A percentile compares a stretch with the other conserved stretches of the same genome.
Conservation (phyloP, 2,113 vertebrate species). For the Podocnemis expansa region DNA sequence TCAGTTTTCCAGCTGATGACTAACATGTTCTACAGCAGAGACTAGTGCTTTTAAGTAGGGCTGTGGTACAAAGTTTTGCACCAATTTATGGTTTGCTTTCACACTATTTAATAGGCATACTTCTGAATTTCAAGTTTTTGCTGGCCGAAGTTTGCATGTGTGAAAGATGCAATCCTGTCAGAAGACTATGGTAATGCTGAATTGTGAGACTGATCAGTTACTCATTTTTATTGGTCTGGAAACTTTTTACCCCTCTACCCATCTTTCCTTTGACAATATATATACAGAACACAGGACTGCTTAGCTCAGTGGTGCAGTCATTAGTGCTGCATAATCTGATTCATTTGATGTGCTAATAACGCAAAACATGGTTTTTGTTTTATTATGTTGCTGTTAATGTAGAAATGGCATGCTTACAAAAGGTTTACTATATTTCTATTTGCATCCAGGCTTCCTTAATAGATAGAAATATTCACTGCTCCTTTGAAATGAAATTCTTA, state of each 20-base stretch:
- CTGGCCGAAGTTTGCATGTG: background rate
- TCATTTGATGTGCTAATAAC: slow-evolving; percentile 60
- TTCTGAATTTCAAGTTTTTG: background rate
- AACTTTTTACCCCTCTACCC: slow-evolving; percentile 24
- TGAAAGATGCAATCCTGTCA: background rate
- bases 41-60: background rate
- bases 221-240: background rate
- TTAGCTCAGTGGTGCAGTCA: slow-evolving; percentile 36
- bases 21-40: background rate
- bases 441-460: slow-evolving; percentile 51
- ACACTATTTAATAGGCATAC: background rate
- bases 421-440: slow-evolving; percentile 63
- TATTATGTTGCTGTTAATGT: slow-evolving; percentile 57
- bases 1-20: background rate
- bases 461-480: slow-evolving; percentile 23
- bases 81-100: background rate
- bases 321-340: slow-evolving; percentile 56
- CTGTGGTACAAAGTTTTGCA: background rate
- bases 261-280: background rate
- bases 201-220: background rate
- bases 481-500: slow-evolving; percentile 39
- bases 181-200: background rate
- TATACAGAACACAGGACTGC: slow-evolving; percentile 20
- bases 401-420: slow-evolving; percentile 57
- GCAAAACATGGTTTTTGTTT: slow-evolving; percentile 57